Evolutionary conservation across 1,140 invertebrate species (phyloP).

Genomic region (Hyposmocoma kahamanoa): DNA sequence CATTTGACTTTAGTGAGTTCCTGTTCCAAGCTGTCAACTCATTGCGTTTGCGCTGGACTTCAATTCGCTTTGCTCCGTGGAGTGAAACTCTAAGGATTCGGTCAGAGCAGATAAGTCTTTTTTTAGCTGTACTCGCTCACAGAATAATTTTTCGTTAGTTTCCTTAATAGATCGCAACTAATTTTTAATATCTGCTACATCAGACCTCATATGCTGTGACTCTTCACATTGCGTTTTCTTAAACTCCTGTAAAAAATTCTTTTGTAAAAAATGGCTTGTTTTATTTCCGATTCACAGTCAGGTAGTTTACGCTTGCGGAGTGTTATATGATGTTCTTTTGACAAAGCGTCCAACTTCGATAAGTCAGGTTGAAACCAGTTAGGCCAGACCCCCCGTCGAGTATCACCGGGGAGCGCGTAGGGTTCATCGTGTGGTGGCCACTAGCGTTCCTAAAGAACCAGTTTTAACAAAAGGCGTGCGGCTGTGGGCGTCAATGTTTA

Average conservation of each 20-base stretch:
- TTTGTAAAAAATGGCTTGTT: no score
- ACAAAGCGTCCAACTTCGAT: neutral
- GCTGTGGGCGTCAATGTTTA: no score
- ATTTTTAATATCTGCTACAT: neutral
- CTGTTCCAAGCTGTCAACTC: neutral
- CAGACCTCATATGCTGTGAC: neutral
- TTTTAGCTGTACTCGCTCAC: neutral
- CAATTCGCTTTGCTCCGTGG: neutral
- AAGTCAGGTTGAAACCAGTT: neutral
- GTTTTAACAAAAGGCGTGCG: no score
- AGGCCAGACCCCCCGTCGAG: neutral
- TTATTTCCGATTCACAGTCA: neutral
- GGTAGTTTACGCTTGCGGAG: neutral
- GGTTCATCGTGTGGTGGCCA: neutral
- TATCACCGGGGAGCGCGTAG: neutral
- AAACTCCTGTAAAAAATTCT: neutral
- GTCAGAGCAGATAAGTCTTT: neutral
- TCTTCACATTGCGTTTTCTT: neutral
- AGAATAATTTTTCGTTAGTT: neutral
- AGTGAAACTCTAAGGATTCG: neutral
- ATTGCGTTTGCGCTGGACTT: neutral
- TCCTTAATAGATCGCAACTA: neutral
- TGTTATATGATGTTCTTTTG: neutral
- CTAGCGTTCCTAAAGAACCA: no score
- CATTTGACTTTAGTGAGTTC: neutral